Conservation (phyloP, 2,797 vertebrate genomes). For the Catostomus latipinnis region DNA sequence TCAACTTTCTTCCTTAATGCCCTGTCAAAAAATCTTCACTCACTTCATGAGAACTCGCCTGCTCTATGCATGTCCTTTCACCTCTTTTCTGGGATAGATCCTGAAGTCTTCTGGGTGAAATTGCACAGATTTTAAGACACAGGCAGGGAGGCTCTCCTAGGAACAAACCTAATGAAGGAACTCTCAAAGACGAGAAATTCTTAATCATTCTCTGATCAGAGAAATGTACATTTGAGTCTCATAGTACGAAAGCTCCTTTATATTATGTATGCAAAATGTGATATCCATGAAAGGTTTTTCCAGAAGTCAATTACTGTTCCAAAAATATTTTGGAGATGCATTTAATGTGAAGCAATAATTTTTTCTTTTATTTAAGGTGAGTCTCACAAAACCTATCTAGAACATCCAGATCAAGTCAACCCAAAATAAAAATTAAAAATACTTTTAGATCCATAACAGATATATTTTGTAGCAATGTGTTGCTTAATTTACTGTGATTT, state of each 20-base stretch:
- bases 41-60: constrained; percentile 22
- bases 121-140: constrained; percentile 55
- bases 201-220: constrained; percentile 37
- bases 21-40: constrained; percentile 5
- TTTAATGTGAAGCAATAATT: neutral
- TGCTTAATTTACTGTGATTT: neutral
- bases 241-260: neutral
- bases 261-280: neutral
- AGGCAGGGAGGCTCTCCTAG: constrained; percentile 53
- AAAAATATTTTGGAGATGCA: neutral
- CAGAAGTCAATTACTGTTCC: neutral
- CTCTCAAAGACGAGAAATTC: constrained; percentile 51
- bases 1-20: neutral
- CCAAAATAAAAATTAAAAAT: no score
- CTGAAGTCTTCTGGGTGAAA: constrained; percentile 56
- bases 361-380: neutral
- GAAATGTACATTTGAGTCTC: neutral
- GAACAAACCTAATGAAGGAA: constrained; percentile 57
- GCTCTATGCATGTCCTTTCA: constrained; percentile 50
- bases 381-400: neutral
- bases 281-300: neutral
- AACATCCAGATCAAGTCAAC: neutral
- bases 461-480: no score
- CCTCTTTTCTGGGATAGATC: constrained; percentile 56
- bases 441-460: no score